Conservation (phyloP, 2,888 invertebrate genomes). For the Pyrgus malvae region DNA sequence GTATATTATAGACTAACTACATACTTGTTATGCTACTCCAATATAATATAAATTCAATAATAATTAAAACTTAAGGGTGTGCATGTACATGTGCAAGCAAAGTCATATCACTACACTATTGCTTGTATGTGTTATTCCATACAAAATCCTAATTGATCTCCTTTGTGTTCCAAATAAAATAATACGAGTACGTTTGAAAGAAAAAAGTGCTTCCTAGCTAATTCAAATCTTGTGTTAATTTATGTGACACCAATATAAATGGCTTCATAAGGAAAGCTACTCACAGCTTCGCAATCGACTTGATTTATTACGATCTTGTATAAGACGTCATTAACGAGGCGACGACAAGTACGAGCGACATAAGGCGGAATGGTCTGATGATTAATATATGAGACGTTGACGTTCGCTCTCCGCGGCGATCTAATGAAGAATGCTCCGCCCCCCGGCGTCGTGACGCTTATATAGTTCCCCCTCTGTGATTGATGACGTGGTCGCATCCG, state of each 20-base stretch:
- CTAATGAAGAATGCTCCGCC: slow-evolving; percentile 65
- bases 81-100: too few relatives aligned
- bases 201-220: too few relatives aligned
- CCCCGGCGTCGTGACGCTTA: slow-evolving; percentile 39
- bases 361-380: slow-evolving; percentile 45
- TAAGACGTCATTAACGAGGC: slow-evolving; percentile 33
- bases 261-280: slow-evolving; percentile 31
- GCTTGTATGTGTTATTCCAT: too few relatives aligned
- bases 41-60: too few relatives aligned
- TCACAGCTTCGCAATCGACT: slow-evolving; percentile 19
- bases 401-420: slow-evolving; percentile 49
- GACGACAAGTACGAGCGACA: slow-evolving; percentile 34
- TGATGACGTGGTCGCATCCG: slow-evolving; percentile 68
- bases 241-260: slow-evolving; percentile 34
- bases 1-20: too few relatives aligned
- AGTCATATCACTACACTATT: too few relatives aligned
- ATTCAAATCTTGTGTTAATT: too few relatives aligned
- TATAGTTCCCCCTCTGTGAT: slow-evolving; percentile 58
- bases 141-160: too few relatives aligned
- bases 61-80: too few relatives aligned
- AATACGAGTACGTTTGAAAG: too few relatives aligned
- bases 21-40: too few relatives aligned
- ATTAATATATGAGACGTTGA: slow-evolving; percentile 57
- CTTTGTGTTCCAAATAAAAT: too few relatives aligned
- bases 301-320: slow-evolving; percentile 31